Conservation (phyloP, 2,888 invertebrate species). For the Caenorhabditis sulstoni region DNA sequence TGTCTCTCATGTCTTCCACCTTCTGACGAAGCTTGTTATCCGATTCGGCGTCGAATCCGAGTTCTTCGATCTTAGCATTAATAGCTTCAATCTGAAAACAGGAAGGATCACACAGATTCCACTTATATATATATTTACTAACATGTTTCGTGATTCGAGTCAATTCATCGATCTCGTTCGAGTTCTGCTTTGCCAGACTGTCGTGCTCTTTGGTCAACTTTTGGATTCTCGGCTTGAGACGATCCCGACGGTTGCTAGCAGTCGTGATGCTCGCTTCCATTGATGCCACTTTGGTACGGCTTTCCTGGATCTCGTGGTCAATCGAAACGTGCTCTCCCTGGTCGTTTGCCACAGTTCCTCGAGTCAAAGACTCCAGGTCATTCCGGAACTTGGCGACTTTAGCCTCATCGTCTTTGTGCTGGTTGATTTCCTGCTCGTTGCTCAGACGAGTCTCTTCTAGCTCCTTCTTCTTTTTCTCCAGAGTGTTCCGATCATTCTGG, state of each 20-base stretch:
- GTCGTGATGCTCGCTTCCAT: slow-evolving; percentile 33
- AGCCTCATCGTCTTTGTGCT: slow-evolving; percentile 48
- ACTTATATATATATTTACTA: too few species aligned
- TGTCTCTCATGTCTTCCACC: background rate
- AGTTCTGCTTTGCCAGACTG: background rate
- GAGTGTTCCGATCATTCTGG: slow-evolving; percentile 3
- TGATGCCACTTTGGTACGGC: slow-evolving; percentile 3
- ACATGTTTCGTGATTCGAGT: too few species aligned
- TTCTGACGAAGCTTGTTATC: background rate
- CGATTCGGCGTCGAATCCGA: slow-evolving; percentile 58
- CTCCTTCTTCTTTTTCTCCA: slow-evolving; percentile 3
- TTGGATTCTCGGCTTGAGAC: slow-evolving; percentile 10
- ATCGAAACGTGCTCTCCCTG: slow-evolving; percentile 88
- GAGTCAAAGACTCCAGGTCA: slow-evolving; percentile 87
- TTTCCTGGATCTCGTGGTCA: slow-evolving; percentile 89
- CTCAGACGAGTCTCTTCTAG: background rate
- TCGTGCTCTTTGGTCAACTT: slow-evolving; percentile 16
- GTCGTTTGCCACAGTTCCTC: slow-evolving; percentile 88
- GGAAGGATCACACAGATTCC: too few species aligned
- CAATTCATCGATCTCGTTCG: too few species aligned
- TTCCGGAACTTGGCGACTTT: slow-evolving; percentile 2
- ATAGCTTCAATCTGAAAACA: slow-evolving; percentile 1
- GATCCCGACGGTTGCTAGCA: slow-evolving; percentile 9
- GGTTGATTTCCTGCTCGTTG: slow-evolving; percentile 5
- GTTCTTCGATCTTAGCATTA: background rate